These are phyloP conservation scores for Willowsia nigromaculata DNA, from an alignment of 2,888 invertebrate species.

Conservation along the genomic window DNA sequence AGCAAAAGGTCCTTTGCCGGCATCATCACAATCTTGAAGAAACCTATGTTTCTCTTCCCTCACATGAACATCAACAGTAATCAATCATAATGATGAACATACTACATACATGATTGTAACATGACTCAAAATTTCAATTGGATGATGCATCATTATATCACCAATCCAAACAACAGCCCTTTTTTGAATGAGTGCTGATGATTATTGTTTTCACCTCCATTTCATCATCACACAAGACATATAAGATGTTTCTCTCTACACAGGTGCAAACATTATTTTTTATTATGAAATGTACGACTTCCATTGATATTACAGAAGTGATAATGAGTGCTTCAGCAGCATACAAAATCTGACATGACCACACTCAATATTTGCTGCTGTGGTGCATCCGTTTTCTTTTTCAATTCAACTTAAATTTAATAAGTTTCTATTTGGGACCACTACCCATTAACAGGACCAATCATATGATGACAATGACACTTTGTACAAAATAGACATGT, in stretches of 20 bases:
- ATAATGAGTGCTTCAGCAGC: no score
- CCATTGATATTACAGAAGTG: no score
- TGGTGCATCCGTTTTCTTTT: not conserved
- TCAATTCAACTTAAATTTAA: not conserved
- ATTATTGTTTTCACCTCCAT: constrained; percentile 38
- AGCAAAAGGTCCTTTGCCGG: not conserved
- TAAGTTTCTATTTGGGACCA: not conserved
- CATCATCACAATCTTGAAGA: not conserved
- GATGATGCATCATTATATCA: constrained; percentile 6
- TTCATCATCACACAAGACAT: not conserved
- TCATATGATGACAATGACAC: no score
- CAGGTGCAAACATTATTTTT: not conserved
- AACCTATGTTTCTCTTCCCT: not conserved
- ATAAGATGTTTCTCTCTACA: not conserved
- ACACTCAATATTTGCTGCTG: not conserved
- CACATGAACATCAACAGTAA: not conserved
- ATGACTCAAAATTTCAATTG: not conserved
- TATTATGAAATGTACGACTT: not conserved
- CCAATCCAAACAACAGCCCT: not conserved
- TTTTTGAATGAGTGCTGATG: not conserved
- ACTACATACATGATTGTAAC: not conserved
- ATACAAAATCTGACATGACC: not conserved
- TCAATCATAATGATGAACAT: constrained; percentile 36
- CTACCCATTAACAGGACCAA: no score
- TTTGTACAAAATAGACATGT: not conserved